Evolutionary conservation across 2,113 vertebrate species (phyloP).

Genomic region (Pseudopodoces humilis): DNA sequence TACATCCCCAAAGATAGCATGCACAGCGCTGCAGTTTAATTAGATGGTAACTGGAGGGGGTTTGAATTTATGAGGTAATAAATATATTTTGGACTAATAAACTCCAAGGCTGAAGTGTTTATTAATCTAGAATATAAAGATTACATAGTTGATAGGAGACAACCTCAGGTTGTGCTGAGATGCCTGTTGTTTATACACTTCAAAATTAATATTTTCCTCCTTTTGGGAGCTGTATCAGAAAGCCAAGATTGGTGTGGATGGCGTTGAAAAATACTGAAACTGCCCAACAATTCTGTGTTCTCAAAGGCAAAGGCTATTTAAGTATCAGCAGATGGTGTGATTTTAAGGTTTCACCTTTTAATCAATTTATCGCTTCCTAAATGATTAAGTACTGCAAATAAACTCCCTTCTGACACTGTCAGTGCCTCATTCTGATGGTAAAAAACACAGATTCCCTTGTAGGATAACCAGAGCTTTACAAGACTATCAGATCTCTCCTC

Average conservation of each 20-base stretch:
- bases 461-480: not conserved
- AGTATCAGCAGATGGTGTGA: not conserved
- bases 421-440: not conserved
- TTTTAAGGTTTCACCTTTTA: not conserved
- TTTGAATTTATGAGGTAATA: constrained; percentile 62
- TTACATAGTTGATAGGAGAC: constrained; percentile 1
- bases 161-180: not conserved
- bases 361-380: constrained; percentile 1
- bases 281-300: not conserved
- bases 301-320: not conserved
- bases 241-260: not conserved
- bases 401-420: not conserved
- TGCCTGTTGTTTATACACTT: not conserved
- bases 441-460: not conserved
- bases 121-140: constrained; percentile 44
- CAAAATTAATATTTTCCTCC: not conserved
- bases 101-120: constrained; percentile 44
- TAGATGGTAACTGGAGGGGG: constrained; percentile 58
- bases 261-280: not conserved
- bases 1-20: constrained; percentile 40
- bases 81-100: constrained; percentile 62
- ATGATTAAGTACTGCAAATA: not conserved
- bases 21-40: constrained; percentile 43
- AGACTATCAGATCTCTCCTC: not conserved
- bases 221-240: not conserved